phyloP scores from a whole-genome alignment of 2,888 invertebrate genomes.

The Petrolisthes cinctipes region DNA sequence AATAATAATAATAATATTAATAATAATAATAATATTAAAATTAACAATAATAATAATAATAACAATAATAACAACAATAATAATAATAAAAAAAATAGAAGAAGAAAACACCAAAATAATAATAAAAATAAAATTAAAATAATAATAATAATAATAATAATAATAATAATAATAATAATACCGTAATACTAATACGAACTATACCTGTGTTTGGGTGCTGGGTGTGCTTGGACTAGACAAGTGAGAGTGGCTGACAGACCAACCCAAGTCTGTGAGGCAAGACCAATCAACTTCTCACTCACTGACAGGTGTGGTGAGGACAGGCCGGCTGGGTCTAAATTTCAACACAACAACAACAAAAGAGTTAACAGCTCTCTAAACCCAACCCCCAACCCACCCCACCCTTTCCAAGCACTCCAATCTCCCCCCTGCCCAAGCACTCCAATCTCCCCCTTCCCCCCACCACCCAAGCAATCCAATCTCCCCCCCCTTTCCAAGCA shows the following conservation, averaged over 20 bases:
- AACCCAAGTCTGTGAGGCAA: conserved; percentile 24
- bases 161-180: too few species aligned
- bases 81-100: not conserved
- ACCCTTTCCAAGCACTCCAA: not conserved
- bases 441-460: not conserved
- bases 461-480: too few species aligned
- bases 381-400: not conserved
- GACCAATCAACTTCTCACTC: conserved; percentile 36
- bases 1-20: not conserved
- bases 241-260: conserved; percentile 74
- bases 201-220: conserved; percentile 68
- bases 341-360: not conserved
- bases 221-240: conserved; percentile 72
- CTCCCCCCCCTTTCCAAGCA: too few species aligned
- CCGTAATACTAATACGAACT: not conserved
- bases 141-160: too few species aligned
- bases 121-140: not conserved
- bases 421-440: not conserved
- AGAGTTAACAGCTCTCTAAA: not conserved
- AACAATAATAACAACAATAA: not conserved
- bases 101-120: conserved; percentile 1
- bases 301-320: conserved; percentile 37
- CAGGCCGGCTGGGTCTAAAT: conserved; percentile 43
- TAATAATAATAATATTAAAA: not conserved
- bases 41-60: not conserved